Conservation (phyloP, 2,888 invertebrate genomes). For the Oscheius sp. region DNA sequence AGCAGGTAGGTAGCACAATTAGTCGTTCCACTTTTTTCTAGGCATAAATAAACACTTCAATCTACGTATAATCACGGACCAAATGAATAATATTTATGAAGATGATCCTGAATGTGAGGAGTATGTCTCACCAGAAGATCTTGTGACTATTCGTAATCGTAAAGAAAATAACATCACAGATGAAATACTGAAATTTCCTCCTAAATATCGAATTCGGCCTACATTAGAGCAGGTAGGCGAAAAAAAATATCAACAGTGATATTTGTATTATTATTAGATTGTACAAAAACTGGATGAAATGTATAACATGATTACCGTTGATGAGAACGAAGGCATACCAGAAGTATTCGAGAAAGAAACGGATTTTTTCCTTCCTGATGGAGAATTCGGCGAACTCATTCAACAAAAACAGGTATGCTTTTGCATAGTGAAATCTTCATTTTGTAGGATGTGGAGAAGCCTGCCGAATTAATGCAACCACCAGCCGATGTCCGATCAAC, state of each 20-base stretch:
- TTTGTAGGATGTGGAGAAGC: neutral
- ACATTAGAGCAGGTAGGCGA: constrained; percentile 30
- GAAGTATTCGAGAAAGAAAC: constrained; percentile 31
- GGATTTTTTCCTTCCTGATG: constrained; percentile 30
- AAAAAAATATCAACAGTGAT: neutral
- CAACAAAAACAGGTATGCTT: neutral
- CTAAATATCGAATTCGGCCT: constrained; percentile 39
- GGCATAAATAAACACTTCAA: constrained; percentile 38
- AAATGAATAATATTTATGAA: constrained; percentile 44
- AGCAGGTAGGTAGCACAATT: constrained; percentile 27
- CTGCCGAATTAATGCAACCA: neutral
- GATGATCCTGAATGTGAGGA: constrained; percentile 42
- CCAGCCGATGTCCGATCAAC: neutral
- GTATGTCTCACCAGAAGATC: constrained; percentile 26
- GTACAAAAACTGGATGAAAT: constrained; percentile 31
- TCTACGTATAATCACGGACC: constrained; percentile 27
- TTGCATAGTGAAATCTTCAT: neutral
- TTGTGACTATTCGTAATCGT: constrained; percentile 23
- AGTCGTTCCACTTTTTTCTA: neutral
- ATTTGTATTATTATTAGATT: constrained; percentile 28
- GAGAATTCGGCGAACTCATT: constrained; percentile 32
- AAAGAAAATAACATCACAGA: constrained; percentile 12
- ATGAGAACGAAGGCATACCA: constrained; percentile 37
- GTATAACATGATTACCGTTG: constrained; percentile 36
- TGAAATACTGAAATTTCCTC: constrained; percentile 30